phyloP scores from a whole-genome alignment of 2,113 vertebrate genomes.

The Budorcas taxicolor region DNA sequence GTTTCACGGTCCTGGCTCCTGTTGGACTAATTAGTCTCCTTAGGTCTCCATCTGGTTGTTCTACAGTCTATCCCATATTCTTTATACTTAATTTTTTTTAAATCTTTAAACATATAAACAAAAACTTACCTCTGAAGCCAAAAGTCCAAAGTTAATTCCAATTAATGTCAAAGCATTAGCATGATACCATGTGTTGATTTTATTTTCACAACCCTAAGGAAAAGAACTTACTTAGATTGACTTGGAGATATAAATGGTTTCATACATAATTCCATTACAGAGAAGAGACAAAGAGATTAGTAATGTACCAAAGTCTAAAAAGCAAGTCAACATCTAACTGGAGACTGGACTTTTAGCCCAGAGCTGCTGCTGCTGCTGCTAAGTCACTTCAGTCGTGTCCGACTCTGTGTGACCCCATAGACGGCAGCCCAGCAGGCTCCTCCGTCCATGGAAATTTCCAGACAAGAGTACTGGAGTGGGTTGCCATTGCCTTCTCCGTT shows the following conservation, averaged over 20 bases:
- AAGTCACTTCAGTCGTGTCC: too few relatives aligned
- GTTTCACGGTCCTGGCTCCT: neutral
- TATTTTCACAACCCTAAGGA: constrained; percentile 66
- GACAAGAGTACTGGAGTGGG: too few relatives aligned
- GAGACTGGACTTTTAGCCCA: neutral
- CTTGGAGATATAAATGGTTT: neutral
- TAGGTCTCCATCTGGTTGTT: neutral
- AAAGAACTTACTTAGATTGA: constrained; percentile 19
- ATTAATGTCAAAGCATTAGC: constrained; percentile 56
- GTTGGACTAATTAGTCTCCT: neutral
- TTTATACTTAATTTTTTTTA: neutral
- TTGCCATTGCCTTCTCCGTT: neutral
- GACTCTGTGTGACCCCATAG: too few relatives aligned
- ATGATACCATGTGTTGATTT: constrained; percentile 61
- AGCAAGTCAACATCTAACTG: neutral
- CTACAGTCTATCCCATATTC: neutral
- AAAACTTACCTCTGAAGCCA: constrained; percentile 63
- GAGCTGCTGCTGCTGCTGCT: too few relatives aligned
- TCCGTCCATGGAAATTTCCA: too few relatives aligned
- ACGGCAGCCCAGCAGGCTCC: too few relatives aligned
- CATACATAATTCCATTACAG: neutral
- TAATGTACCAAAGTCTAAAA: neutral
- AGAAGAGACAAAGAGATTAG: neutral
- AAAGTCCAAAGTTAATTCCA: constrained; percentile 54
- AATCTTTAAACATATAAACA: neutral